Percentiles rank a stretch among this genome's conserved stretches.
These are phyloP conservation scores for Acanthochromis polyacanthus DNA, from an alignment of 2,113 vertebrate genomes.

Conservation along the genomic window DNA sequence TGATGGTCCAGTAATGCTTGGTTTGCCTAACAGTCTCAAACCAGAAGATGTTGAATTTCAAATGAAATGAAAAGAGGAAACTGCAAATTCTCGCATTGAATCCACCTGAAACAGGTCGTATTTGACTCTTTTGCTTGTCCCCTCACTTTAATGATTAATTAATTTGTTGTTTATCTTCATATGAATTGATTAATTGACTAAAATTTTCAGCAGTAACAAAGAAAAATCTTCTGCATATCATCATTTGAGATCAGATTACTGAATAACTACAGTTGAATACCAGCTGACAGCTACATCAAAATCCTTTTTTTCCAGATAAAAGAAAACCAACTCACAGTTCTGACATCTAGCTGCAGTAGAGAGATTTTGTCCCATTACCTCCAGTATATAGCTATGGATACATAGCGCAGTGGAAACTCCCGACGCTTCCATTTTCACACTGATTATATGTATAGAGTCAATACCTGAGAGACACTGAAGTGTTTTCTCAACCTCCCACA, in stretches of 20 bases:
- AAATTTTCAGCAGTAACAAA: background rate
- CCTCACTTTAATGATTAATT: too few species aligned
- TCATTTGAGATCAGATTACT: background rate
- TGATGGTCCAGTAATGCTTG: too few species aligned
- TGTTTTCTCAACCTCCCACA: conserved; percentile 37
- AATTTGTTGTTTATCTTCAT: background rate
- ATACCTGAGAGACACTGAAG: conserved; percentile 16
- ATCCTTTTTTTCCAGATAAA: background rate
- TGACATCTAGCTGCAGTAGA: background rate
- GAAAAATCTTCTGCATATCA: background rate
- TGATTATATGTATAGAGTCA: conserved; percentile 41
- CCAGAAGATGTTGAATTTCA: too few species aligned
- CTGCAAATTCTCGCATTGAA: too few species aligned
- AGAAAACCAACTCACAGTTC: conserved; percentile 4
- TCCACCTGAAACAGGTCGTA: too few species aligned
- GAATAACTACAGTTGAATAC: background rate
- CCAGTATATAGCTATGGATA: conserved; percentile 14
- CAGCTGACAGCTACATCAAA: background rate
- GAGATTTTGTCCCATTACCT: conserved; percentile 32
- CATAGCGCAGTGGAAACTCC: conserved; percentile 31
- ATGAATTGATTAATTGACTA: background rate
- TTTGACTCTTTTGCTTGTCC: too few species aligned
- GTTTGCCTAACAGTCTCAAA: too few species aligned
- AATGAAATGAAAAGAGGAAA: too few species aligned
- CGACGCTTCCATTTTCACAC: conserved; percentile 28